Evolutionary conservation across 1,140 invertebrate species (phyloP), one percentile per base, ranked within the genome.

Genomic region (Bombus vancouverensis): DNA sequence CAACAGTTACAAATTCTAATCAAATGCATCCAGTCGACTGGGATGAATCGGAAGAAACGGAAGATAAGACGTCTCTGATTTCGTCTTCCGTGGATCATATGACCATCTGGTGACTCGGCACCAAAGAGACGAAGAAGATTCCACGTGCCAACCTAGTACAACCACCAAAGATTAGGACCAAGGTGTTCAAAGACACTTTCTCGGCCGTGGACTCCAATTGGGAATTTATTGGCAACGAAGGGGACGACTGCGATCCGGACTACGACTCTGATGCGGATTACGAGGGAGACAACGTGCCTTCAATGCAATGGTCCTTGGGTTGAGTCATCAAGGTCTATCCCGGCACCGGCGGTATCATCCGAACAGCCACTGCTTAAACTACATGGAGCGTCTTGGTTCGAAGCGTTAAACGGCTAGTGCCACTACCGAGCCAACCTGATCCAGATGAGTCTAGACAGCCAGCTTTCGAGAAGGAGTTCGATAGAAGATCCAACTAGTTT

Each of bases 191-290:
- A 88, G 97, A 97, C 85, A 96, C 96, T 42, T 97, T 96, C 12
- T 98, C 97, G 97, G 96, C 97, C 76, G 96, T 98, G 47, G 98
- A 98, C 94, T 98, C 97, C 81, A 98, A 97, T 91, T 98, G 98
- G 98, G 97, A 98, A 93, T 98, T 98, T 91, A 97, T 98, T 93
- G 97, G 95, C 76, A 95, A 95, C 85, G 95, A 95, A 74, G 92
- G 92, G 28, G 95, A 96, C 72, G 95, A 93, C 75, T 95, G 94
- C 88, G 93, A 93, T 87, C 93, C 93, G 10, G 96, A 95, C 88
- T 94, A 93, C 80, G 93, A 95, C 74, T 95, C 94, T 89, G 93
- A 94, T 87, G 93, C 93, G 9, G 96, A 95, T 89, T 94, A 93
- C 79, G 93, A 94, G 74, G 93, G 88, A 72, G 93, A 95, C 74